Base-by-base conservation (phyloP, 92 coral and sea anemone genomes). In the Porites cylindrica region DNA sequence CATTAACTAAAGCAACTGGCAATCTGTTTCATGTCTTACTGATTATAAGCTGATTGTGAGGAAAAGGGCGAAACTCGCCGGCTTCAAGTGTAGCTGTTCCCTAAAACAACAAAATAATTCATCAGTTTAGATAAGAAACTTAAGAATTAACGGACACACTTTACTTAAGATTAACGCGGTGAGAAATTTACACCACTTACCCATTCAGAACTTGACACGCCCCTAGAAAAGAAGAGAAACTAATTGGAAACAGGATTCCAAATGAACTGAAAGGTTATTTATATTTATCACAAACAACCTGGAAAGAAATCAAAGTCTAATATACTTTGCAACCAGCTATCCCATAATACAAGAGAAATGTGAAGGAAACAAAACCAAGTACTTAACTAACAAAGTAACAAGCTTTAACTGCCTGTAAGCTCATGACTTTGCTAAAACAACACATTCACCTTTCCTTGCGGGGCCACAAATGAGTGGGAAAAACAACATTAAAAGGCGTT, bases 61-160 rank as follows among this genome's bases (percentile, higher is more conserved):
- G 92, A 83, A 88, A 86, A 11, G 99, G 99, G 69, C 88, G 93
- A 81, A 95, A 97, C 20, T 94, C 96, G 69, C 98, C 99, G 8
- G 91, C 85, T 86, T 95, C 98, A 7, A 95, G 70, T 59, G 98
- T 90, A 16, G 83, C 88, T 19, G 99, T 95, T 7, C 96, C 99
- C 99, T 96, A 56, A 23, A 68, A 76, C 16, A 19, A 77, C 51
- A 80, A 79, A 69, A 53, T 7, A 66, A 17, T n/a, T 38, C 51
- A 54, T 52, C 29, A 69, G 24, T 54, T 54, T 54, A 54, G 14
- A 9, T 10, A 10, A 56, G 61, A 56, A 56, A 2, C 61, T 56
- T 10, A 56, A 56, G 47, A 3, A 56, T 56, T 13, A 69, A 5
- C 19, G 7, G 51, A 60, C 10, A 54, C 17, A 26, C 8, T 24